Evolutionary conservation across 2,113 vertebrate species (phyloP).

Genomic region (Pygoscelis adeliae): DNA sequence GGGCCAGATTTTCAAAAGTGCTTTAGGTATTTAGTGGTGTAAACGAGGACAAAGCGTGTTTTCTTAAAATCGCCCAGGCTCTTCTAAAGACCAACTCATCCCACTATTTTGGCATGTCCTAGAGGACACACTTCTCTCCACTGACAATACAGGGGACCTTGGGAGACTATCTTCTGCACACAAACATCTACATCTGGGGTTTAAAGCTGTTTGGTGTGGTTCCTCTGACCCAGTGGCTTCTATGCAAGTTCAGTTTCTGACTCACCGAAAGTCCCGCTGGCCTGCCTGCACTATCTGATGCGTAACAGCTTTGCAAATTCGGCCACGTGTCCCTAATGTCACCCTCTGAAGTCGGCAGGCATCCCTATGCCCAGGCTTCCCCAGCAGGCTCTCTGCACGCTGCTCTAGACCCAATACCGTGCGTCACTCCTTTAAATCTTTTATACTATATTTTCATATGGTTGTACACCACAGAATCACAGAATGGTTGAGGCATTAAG

Average conservation of each 20-base stretch:
- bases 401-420: neutral
- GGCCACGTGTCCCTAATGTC: rapidly evolving
- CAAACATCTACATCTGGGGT: neutral
- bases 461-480: neutral
- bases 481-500: neutral
- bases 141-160: neutral
- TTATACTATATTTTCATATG: rapidly evolving
- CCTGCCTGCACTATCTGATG: neutral
- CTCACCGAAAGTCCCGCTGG: neutral
- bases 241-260: neutral
- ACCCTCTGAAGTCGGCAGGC: neutral
- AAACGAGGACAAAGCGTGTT: neutral
- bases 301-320: neutral
- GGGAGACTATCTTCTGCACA: neutral
- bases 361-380: neutral
- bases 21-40: neutral
- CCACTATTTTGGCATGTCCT: neutral
- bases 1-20: neutral
- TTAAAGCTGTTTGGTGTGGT: neutral
- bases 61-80: neutral
- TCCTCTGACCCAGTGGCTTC: neutral
- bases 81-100: neutral
- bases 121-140: neutral
- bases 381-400: neutral
- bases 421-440: neutral